Evolutionary conservation across 2,113 vertebrate genomes (phyloP), one percentile per base, ranked within the genome.

Genomic region (Cricetomys ansorgei): DNA sequence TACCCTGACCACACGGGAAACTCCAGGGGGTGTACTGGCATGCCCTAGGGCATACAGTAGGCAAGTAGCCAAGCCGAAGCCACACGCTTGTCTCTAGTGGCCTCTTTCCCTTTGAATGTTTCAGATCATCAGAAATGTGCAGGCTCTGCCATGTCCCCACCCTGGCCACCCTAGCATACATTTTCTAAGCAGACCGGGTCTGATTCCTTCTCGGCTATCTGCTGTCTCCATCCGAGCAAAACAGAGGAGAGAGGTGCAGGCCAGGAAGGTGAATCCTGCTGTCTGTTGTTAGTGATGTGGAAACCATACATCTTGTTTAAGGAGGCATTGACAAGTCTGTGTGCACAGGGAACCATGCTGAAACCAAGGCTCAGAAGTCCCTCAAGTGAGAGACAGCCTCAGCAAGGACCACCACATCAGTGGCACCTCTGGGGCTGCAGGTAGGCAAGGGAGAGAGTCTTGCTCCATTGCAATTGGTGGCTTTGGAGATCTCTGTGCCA

Each of bases 241-340:
- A 79, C 0, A 45, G 76, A 91, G 86, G 89, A 53, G 40, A 77
- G 55, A 43, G 86, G 48, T 21, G 13, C 34, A 8, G 19, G 15
- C 25, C 0, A 67, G 75, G 94, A 25, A n/a, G 53, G 59, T 0
- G 1, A 77, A 76, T 73, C 31, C 89, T 83, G 31, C 25, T 84
- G 79, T 86, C 91, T 92, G 62, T 15, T 23, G 10, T 70, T 62
- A 76, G 77, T 67, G 83, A 72, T 40, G 80, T 3, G 3, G 84
- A 96, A 94, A 75, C 72, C 65, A 50, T 43, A 50, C 48, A 15
- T 85, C 50, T 95, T 83, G 40, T 94, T 93, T 40, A 50, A 83
- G 80, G 84, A 86, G 25, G 50, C 23, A 29, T 4, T 89, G 93
- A 89, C 95, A 85, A 65, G 76, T 70, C 59, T 8, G 0, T 21